A percentile compares a stretch with the other conserved stretches of the same genome.
These are phyloP conservation scores for Oreochromis grahami DNA, from an alignment of 2,797 vertebrate species.

Conservation along the genomic window DNA sequence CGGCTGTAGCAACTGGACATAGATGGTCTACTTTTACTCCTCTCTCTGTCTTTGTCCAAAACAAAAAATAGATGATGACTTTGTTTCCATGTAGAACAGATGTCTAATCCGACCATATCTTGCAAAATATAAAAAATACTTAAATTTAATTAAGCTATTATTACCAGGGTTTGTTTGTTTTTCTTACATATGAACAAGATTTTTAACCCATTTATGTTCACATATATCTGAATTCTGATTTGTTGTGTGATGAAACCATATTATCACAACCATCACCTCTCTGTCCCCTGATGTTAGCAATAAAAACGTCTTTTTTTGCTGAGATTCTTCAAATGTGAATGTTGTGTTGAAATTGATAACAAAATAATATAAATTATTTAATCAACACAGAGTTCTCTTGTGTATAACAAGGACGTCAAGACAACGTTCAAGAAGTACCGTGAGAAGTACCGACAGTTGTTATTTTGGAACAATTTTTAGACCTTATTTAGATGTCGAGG, in stretches of 20 bases:
- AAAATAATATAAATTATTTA: not conserved
- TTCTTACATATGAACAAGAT: not conserved
- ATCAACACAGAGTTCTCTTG: not conserved
- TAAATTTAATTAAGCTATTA: not conserved
- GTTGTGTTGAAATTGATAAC: not conserved
- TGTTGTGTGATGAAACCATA: not conserved
- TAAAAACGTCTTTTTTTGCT: fast-evolving
- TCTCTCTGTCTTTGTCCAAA: not conserved
- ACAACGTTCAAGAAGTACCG: fast-evolving
- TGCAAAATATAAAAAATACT: fast-evolving
- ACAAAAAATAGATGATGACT: not conserved
- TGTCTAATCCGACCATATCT: not conserved
- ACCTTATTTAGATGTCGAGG: not conserved
- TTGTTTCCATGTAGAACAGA: not conserved
- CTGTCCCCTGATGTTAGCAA: fast-evolving
- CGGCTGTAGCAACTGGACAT: fast-evolving
- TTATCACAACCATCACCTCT: not conserved
- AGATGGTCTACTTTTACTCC: not conserved
- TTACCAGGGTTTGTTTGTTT: not conserved
- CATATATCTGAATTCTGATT: not conserved
- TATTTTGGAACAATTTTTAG: not conserved
- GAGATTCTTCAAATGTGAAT: not conserved
- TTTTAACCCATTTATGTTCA: not conserved
- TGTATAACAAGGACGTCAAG: not conserved
- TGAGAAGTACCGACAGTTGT: fast-evolving